Evolutionary conservation across 1,140 invertebrate species (phyloP).

Genomic region (Heliconius hermathena): DNA sequence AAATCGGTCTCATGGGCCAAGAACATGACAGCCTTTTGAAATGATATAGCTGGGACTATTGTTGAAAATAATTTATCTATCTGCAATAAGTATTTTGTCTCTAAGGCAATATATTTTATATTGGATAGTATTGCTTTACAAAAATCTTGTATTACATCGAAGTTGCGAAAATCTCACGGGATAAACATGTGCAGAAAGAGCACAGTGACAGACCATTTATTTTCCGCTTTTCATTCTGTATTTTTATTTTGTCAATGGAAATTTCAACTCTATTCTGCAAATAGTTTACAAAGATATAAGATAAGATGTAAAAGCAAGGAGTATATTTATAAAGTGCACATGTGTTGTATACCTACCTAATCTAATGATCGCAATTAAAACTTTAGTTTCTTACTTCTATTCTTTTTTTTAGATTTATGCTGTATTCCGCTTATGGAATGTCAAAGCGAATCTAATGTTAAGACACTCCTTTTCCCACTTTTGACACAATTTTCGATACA

Average conservation of each 20-base stretch:
- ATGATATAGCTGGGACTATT: slow-evolving; percentile 26
- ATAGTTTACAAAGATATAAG: not conserved
- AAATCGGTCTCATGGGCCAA: slow-evolving; percentile 27
- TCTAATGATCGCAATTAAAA: too few relatives aligned
- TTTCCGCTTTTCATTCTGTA: slow-evolving; percentile 2
- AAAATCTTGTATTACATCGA: slow-evolving; percentile 12
- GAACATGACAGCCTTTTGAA: slow-evolving; percentile 20
- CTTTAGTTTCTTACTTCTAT: too few relatives aligned
- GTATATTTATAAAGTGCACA: not conserved
- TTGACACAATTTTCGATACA: too few relatives aligned
- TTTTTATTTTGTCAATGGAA: slow-evolving; percentile 1
- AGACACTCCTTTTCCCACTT: too few relatives aligned
- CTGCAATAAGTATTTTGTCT: slow-evolving; percentile 22
- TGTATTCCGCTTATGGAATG: too few relatives aligned
- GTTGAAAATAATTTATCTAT: slow-evolving; percentile 34
- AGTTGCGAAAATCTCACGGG: slow-evolving; percentile 13
- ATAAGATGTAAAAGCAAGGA: not conserved
- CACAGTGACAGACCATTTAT: slow-evolving; percentile 8
- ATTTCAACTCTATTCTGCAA: not conserved
- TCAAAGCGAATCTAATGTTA: too few relatives aligned
- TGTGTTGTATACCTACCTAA: not conserved
- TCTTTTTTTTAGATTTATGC: too few relatives aligned
- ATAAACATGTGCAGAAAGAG: slow-evolving; percentile 10
- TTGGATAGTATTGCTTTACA: slow-evolving; percentile 24
- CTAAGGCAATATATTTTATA: slow-evolving; percentile 25